Conservation (phyloP, 2,113 vertebrate species). For the Macaca fascicularis region DNA sequence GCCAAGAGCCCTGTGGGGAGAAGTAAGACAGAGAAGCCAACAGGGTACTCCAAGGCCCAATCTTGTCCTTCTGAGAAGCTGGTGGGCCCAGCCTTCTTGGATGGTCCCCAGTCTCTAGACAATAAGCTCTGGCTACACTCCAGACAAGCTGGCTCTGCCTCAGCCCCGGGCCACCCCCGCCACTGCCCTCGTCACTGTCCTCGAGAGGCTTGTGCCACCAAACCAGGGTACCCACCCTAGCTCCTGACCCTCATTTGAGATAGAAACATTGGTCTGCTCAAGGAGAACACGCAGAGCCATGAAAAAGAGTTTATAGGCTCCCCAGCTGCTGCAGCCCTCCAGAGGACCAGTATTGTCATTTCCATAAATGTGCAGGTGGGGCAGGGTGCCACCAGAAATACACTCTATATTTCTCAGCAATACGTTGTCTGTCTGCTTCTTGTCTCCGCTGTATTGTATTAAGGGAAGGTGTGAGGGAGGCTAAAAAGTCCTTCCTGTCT, state of each 20-base stretch:
- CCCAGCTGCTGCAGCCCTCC: not conserved
- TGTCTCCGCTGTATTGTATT: not conserved
- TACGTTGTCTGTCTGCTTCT: not conserved
- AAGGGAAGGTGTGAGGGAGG: not conserved
- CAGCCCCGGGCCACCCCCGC: not conserved
- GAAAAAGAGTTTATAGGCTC: not conserved
- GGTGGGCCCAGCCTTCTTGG: not conserved
- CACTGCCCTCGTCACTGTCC: slow-evolving; percentile 55
- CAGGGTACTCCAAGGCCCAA: not conserved
- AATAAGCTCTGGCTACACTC: not conserved
- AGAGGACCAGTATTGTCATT: not conserved
- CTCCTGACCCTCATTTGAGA: not conserved
- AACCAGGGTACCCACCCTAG: not conserved
- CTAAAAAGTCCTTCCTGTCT: not conserved
- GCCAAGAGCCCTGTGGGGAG: not conserved
- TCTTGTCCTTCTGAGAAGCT: not conserved
- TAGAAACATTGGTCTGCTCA: not conserved
- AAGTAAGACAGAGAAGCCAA: not conserved
- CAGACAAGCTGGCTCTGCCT: not conserved
- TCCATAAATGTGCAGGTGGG: not conserved
- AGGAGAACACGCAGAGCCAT: not conserved
- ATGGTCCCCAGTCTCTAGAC: not conserved
- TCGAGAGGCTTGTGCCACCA: not conserved
- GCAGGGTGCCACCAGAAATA: not conserved
- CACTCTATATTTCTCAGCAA: slow-evolving; percentile 7